A percentile compares a stretch with the other conserved stretches of the same genome.
These are phyloP conservation scores for Eunapius fragilis DNA, from an alignment of 37 sponge, comb jelly and placozoan species.

Conservation along the genomic window DNA sequence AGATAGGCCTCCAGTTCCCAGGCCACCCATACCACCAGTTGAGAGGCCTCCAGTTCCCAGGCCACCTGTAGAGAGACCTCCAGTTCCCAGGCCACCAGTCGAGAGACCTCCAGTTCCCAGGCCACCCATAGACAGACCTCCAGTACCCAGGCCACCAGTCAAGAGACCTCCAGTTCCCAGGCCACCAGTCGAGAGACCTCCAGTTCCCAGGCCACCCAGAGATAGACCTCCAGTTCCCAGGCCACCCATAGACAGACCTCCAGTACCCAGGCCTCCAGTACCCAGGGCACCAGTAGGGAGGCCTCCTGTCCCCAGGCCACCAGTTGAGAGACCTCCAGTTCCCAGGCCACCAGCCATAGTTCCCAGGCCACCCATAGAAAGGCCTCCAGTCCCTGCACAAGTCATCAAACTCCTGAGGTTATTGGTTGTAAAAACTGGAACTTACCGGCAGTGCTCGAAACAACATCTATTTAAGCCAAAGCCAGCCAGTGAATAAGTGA, in stretches of 20 bases:
- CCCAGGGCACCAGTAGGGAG: too few species aligned
- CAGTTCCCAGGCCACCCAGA: neutral
- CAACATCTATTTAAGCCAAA: neutral
- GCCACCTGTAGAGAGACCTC: too few species aligned
- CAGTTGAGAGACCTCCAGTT: neutral
- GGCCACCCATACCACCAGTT: too few species aligned
- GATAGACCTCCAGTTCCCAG: neutral
- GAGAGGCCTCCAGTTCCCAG: neutral
- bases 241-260: neutral
- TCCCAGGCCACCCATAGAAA: neutral
- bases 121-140: neutral
- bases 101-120: neutral
- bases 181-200: neutral
- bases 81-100: too few species aligned
- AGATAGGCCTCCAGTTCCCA: too few species aligned
- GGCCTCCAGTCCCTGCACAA: neutral
- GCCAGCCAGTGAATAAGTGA: slow-evolving; percentile 2
- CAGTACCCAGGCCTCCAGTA: neutral
- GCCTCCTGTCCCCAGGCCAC: neutral
- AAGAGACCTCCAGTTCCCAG: neutral
- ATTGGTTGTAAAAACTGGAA: neutral
- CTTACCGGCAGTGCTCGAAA: neutral
- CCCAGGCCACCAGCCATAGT: neutral
- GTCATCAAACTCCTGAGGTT: neutral
- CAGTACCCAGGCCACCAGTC: neutral